Conservation (phyloP, 1,140 invertebrate genomes). For the Drosophila cardini region DNA sequence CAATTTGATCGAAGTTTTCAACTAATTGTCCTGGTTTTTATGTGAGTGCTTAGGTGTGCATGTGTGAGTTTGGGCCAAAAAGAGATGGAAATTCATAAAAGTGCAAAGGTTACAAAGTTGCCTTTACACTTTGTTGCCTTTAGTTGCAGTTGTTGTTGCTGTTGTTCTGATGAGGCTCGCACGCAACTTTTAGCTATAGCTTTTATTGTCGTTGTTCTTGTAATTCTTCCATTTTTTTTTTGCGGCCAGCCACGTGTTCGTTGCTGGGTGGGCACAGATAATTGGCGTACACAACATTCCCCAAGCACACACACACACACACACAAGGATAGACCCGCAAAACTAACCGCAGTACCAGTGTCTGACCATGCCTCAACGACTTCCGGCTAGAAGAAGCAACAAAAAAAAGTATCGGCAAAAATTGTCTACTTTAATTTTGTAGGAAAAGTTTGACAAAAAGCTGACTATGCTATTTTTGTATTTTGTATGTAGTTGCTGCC, state of each 20-base stretch:
- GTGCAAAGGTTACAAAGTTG: slow-evolving; percentile 74
- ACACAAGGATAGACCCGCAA: background rate
- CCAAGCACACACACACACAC: slow-evolving; percentile 10
- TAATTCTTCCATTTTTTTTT: slow-evolving; percentile 23
- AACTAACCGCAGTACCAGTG: slow-evolving; percentile 16
- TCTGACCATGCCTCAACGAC: slow-evolving; percentile 9
- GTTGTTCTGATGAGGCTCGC: slow-evolving; percentile 29
- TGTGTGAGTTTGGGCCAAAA: slow-evolving; percentile 31
- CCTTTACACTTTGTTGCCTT: slow-evolving; percentile 35
- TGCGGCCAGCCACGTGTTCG: slow-evolving; percentile 49
- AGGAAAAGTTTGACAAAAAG: background rate
- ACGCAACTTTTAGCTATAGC: slow-evolving; percentile 49
- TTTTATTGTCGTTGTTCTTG: slow-evolving; percentile 5
- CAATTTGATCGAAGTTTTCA: slow-evolving; percentile 31
- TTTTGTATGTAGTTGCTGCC: slow-evolving; percentile 23
- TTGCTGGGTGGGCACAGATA: slow-evolving; percentile 37
- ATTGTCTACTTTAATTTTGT: slow-evolving; percentile 9
- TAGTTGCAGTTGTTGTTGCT: background rate
- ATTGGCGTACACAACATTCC: slow-evolving; percentile 39
- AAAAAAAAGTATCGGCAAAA: background rate
- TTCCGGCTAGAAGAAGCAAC: slow-evolving; percentile 11
- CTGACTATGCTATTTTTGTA: background rate
- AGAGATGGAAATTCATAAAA: slow-evolving; percentile 69
- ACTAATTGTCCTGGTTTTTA: slow-evolving; percentile 38
- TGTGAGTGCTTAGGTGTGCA: slow-evolving; percentile 5